These are phyloP conservation scores for Sthenelais limicola DNA, from an alignment of 2,888 invertebrate species.

Conservation along the genomic window DNA sequence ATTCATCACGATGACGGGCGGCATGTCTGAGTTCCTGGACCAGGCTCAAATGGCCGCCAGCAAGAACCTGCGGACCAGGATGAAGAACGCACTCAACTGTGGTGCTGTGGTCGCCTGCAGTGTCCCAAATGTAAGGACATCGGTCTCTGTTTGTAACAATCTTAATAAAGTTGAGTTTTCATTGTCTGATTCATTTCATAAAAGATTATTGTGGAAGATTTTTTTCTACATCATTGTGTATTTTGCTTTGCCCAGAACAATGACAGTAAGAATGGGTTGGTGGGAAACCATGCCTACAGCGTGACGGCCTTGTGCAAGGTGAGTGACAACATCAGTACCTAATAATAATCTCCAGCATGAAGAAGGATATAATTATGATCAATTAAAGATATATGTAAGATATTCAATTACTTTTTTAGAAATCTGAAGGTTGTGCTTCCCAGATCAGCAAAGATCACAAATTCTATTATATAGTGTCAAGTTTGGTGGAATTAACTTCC, in stretches of 20 bases:
- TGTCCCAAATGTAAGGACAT: conserved; percentile 75
- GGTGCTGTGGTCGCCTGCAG: conserved; percentile 80
- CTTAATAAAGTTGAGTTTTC: background rate
- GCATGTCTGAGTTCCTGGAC: conserved; percentile 61
- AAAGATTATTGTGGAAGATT: background rate
- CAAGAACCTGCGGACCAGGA: too few species aligned
- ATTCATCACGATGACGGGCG: conserved; percentile 82
- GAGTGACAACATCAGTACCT: too few species aligned
- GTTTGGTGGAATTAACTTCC: too few species aligned
- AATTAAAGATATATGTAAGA: too few species aligned
- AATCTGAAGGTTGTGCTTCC: too few species aligned
- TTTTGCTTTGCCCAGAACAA: conserved; percentile 51
- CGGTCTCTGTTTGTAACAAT: too few species aligned
- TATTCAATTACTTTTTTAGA: too few species aligned
- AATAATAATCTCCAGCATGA: too few species aligned
- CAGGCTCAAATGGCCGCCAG: background rate
- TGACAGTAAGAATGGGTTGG: conserved; percentile 74
- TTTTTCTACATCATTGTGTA: background rate
- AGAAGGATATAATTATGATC: too few species aligned
- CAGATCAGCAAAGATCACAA: too few species aligned
- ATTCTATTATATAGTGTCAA: too few species aligned
- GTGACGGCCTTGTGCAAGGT: conserved; percentile 82
- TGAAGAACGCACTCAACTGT: conserved; percentile 76
- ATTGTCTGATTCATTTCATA: background rate
- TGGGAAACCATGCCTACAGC: conserved; percentile 81